Evolutionary conservation across 2,888 invertebrate genomes (phyloP).

Genomic region (Chrysolina oricalcia): DNA sequence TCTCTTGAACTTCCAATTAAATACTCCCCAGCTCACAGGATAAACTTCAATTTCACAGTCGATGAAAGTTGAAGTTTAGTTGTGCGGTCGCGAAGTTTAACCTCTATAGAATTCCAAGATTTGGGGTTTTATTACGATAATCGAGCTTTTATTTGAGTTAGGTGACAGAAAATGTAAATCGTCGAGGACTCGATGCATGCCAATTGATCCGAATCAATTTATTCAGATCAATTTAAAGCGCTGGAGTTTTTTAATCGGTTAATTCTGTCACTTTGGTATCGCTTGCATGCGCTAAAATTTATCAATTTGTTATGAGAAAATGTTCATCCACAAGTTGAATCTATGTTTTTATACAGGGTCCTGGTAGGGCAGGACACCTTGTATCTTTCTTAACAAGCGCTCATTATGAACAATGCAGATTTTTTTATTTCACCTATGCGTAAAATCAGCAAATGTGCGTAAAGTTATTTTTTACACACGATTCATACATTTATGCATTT

Average conservation of each 20-base stretch:
- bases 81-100: slow-evolving; percentile 47
- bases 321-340: too few species aligned
- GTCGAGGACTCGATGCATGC: slow-evolving; percentile 7
- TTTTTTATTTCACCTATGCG: too few species aligned
- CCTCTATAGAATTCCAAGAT: slow-evolving; percentile 48
- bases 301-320: too few species aligned
- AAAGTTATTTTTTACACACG: too few species aligned
- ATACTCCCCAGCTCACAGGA: slow-evolving; percentile 31
- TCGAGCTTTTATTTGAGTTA: slow-evolving; percentile 13
- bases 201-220: not conserved
- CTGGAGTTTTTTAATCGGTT: not conserved
- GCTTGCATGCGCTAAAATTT: too few species aligned
- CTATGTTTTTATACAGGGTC: too few species aligned
- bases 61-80: slow-evolving; percentile 51
- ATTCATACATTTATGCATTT: too few species aligned
- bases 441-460: too few species aligned
- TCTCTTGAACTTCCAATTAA: slow-evolving; percentile 11
- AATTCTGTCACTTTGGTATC: not conserved
- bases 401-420: too few species aligned
- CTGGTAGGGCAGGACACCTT: too few species aligned
- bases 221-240: not conserved
- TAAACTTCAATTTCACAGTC: slow-evolving; percentile 50
- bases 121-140: slow-evolving; percentile 44
- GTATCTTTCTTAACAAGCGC: too few species aligned
- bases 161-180: slow-evolving; percentile 3